A percentile compares a stretch with the other conserved stretches of the same genome.
phyloP scores from a whole-genome alignment of 1,140 invertebrate genomes.

The Drosophila pallidifrons region DNA sequence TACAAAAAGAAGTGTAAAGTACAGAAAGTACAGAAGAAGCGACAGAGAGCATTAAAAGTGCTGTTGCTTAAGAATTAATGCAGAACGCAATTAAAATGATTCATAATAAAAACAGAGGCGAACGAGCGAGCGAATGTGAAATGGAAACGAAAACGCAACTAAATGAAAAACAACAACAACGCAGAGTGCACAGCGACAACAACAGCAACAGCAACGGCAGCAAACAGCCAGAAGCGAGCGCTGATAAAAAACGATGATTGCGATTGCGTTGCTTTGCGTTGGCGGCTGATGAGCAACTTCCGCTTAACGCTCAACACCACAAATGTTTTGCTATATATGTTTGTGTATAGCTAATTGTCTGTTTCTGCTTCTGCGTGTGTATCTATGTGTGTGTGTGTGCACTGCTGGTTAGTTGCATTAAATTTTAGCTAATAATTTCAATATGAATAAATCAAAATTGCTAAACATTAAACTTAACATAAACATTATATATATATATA shows the following conservation, averaged over 20 bases:
- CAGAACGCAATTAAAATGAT: constrained; percentile 42
- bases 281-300: constrained; percentile 71
- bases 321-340: constrained; percentile 15
- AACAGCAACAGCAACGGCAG: constrained; percentile 31
- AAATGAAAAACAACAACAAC: constrained; percentile 42
- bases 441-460: constrained; percentile 73
- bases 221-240: constrained; percentile 31
- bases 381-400: constrained; percentile 41
- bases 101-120: constrained; percentile 41
- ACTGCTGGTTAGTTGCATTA: constrained; percentile 62
- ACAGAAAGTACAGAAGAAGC: not conserved
- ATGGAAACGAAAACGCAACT: constrained; percentile 31
- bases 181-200: constrained; percentile 50
- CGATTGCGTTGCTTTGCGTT: not conserved
- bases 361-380: constrained; percentile 9
- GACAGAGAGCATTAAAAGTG: constrained; percentile 2
- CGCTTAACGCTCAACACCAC: constrained; percentile 43
- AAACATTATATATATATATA: constrained; percentile 47
- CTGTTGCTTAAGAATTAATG: constrained; percentile 29
- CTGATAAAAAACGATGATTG: constrained; percentile 49
- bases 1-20: constrained; percentile 61
- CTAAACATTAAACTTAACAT: constrained; percentile 77
- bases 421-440: constrained; percentile 79
- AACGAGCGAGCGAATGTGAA: constrained; percentile 37
- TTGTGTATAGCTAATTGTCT: constrained; percentile 10